Base-by-base conservation (phyloP, 2,113 vertebrate genomes). In the Paralichthys olivaceus region DNA sequence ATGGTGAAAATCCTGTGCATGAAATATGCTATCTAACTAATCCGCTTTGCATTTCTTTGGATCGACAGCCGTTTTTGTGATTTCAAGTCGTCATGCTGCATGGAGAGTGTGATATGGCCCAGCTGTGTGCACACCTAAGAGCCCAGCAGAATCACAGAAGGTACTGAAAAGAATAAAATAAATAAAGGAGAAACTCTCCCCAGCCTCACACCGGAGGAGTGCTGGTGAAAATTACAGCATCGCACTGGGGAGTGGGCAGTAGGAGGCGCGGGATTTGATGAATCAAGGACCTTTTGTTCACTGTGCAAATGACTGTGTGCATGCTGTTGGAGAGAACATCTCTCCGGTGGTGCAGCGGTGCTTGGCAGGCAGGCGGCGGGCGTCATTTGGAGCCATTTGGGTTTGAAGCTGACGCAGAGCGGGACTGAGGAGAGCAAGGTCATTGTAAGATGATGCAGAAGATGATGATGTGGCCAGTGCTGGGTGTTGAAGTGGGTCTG, bases 221-320 rank as follows among this genome's bases (percentile, higher is more conserved):
- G 71, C 58, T 75, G 22, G 83, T 85, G 90, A 91, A 91, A 93
- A 93, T 91, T 77, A 91, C 85, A 84, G 86, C 81, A 60, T 80
- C 58, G 59, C 88, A 79, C 86, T 28, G 72, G 88, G 83, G 91
- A 91, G 86, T 88, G 85, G 85, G 89, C 81, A 83, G 86, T 79
- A 72, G 84, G 87, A 88, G 87, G 83, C 63, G 78, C 40, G 53
- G 84, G 88, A 91, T 86, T 90, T 88, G 89, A 91, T 87, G 87
- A 89, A 87, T 91, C 84, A 86, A 87, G 84, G 82, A 88, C 85
- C 85, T 91, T 87, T 92, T 93, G 88, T 92, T 91, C 86, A 80
- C 83, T 76, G 67, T 20, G 1, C 78, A 89, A 90, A 88, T 69
- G 75, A 87, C 69, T 70, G 86, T 80, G 76, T 61, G 72, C 59